These are phyloP conservation scores for Campylomormyrus numenius DNA, from an alignment of 2,113 vertebrate genomes.

Conservation along the genomic window DNA sequence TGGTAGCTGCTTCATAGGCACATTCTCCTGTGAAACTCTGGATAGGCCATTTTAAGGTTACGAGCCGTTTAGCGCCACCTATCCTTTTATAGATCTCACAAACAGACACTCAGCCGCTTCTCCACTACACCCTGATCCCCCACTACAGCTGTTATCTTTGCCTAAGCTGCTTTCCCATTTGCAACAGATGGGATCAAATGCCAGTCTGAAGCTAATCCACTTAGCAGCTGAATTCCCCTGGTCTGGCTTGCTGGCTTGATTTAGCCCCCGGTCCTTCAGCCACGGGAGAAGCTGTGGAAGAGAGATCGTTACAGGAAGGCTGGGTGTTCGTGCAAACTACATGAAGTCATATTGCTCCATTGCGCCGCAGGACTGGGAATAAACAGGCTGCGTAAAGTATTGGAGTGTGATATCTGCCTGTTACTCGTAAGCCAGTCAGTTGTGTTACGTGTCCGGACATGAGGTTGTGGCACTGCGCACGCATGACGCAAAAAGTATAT, in stretches of 20 bases:
- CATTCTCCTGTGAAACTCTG: neutral
- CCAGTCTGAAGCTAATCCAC: slow-evolving; percentile 14
- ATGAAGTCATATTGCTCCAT: neutral
- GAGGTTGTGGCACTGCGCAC: neutral
- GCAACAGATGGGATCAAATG: slow-evolving; percentile 14
- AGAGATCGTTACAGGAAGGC: neutral
- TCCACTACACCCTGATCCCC: neutral
- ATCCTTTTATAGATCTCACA: neutral
- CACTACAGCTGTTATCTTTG: neutral
- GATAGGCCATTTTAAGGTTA: neutral
- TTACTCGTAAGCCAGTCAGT: neutral
- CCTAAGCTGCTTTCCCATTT: slow-evolving; percentile 11
- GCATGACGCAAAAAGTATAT: neutral
- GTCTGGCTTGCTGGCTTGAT: neutral
- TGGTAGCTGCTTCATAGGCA: neutral
- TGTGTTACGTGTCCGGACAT: neutral
- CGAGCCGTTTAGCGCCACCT: neutral
- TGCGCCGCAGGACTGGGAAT: neutral
- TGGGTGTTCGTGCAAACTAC: neutral
- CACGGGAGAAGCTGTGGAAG: neutral
- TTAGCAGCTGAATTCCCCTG: neutral
- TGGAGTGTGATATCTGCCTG: neutral
- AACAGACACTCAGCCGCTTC: neutral
- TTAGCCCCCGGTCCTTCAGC: neutral
- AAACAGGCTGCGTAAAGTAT: neutral